A percentile compares a stretch with the other conserved stretches of the same genome.
Conservation (phyloP, 2,797 vertebrate species). For the Hippocampus kuda region DNA sequence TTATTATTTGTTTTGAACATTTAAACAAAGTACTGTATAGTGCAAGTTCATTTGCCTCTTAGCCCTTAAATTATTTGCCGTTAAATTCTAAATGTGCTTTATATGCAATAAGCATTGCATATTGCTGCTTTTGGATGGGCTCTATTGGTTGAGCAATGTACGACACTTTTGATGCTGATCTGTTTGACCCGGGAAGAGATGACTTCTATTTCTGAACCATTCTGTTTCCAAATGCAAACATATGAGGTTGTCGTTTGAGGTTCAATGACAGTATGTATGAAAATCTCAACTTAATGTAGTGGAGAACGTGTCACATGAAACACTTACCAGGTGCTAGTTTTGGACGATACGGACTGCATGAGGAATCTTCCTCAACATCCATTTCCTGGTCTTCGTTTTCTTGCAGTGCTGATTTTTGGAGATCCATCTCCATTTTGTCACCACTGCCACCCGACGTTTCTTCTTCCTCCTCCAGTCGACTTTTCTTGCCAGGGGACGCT, state of each 20-base stretch:
- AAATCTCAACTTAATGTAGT: not conserved
- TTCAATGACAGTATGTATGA: not conserved
- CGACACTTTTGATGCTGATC: too few relatives aligned
- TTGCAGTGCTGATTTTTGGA: constrained; percentile 35
- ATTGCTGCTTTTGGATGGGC: too few relatives aligned
- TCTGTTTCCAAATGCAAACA: not conserved
- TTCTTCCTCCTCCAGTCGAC: constrained; percentile 11
- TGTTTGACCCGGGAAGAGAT: too few relatives aligned
- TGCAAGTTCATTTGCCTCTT: too few relatives aligned
- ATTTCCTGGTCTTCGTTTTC: constrained; percentile 37
- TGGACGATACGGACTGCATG: not conserved
- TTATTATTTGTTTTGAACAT: too few relatives aligned
- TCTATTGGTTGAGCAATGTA: too few relatives aligned
- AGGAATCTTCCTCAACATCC: constrained; percentile 13
- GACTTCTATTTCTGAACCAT: too few relatives aligned
- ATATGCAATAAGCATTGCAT: too few relatives aligned
- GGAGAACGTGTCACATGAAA: not conserved
- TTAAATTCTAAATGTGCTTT: too few relatives aligned
- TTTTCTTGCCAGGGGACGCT: constrained; percentile 50
- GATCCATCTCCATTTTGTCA: constrained; percentile 38
- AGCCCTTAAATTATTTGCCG: too few relatives aligned
- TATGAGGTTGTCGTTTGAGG: not conserved
- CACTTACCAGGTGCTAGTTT: constrained; percentile 14
- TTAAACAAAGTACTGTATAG: too few relatives aligned
- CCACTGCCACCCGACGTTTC: constrained; percentile 1